Conservation (phyloP, 1,140 invertebrate species). For the Ostrea edulis region DNA sequence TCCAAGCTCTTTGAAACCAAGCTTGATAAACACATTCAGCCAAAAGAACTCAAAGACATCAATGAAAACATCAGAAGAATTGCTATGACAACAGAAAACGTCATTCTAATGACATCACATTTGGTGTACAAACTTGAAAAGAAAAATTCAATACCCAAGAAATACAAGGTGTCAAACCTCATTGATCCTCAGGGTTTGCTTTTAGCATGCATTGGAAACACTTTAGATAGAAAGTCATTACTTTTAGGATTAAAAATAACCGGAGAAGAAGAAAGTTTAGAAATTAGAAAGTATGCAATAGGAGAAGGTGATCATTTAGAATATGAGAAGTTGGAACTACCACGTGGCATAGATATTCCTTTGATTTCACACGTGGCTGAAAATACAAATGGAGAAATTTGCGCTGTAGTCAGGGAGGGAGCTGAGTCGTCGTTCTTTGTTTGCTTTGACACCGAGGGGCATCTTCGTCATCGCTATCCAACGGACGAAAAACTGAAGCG, state of each 20-base stretch:
- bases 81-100: background rate
- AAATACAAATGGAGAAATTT: background rate
- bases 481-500: background rate
- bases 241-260: background rate
- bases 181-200: background rate
- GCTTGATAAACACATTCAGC: background rate
- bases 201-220: background rate
- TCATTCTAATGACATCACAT: slow-evolving; percentile 7
- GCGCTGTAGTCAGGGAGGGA: background rate
- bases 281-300: background rate
- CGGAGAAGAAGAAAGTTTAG: background rate
- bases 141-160: background rate
- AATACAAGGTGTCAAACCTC: background rate
- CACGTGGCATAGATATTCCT: background rate
- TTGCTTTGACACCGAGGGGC: background rate
- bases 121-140: background rate
- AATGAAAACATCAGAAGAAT: background rate
- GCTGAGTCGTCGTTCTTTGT: background rate
- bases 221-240: background rate
- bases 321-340: background rate
- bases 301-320: background rate
- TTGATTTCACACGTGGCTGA: background rate
- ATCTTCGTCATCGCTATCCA: background rate
- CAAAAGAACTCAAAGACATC: background rate
- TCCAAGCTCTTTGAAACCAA: background rate